A percentile compares a stretch with the other conserved stretches of the same genome.
These are phyloP conservation scores for Sceloporus undulatus DNA, from an alignment of 2,113 vertebrate genomes.

Conservation along the genomic window DNA sequence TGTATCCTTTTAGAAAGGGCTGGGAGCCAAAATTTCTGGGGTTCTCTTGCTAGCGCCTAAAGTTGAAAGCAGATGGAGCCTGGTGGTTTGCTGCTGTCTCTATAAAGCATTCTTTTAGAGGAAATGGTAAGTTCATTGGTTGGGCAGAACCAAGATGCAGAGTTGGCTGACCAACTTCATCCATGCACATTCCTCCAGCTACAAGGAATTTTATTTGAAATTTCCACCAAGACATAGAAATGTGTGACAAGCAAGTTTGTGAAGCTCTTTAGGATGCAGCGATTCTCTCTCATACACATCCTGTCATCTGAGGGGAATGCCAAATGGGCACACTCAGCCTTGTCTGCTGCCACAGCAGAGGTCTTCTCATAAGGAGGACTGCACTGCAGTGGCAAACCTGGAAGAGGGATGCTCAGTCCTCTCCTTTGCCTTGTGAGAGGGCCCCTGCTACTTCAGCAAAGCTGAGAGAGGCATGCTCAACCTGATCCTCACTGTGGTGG, in stretches of 20 bases:
- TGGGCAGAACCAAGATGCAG: neutral
- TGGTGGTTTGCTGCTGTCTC: neutral
- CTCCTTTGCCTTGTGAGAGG: no score
- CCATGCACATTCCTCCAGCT: neutral
- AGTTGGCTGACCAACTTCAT: neutral
- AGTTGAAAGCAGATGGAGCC: neutral
- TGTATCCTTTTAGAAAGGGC: slow-evolving; percentile 1
- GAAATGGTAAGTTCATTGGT: neutral
- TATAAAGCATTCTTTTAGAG: neutral
- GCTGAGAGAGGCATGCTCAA: no score
- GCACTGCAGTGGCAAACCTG: no score
- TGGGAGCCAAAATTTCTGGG: slow-evolving; percentile 8
- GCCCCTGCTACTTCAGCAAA: no score
- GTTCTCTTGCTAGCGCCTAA: neutral
- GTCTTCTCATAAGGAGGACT: no score
- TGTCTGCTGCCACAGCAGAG: no score
- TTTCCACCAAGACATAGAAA: neutral
- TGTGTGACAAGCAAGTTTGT: neutral
- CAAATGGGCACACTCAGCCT: no score
- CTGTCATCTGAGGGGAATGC: no score
- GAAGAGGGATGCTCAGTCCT: no score
- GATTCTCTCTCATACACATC: neutral
- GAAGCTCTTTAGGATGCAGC: neutral
- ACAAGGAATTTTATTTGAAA: neutral
- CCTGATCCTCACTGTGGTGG: no score